Evolutionary conservation across 2,113 vertebrate genomes (phyloP), one percentile per base, ranked within the genome.

Genomic region (Merops nubicus): DNA sequence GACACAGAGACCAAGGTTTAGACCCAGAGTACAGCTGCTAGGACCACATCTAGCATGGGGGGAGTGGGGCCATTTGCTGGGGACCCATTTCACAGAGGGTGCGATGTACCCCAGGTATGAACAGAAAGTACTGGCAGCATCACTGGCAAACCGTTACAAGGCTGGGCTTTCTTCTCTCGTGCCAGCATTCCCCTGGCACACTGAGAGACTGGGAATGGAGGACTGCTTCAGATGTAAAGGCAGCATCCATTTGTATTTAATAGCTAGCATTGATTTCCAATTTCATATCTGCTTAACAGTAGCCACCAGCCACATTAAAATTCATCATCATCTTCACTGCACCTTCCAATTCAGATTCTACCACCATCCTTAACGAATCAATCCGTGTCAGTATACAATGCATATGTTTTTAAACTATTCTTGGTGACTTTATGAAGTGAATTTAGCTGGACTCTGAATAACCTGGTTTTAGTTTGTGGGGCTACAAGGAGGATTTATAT

Each of bases 191-290:
- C 50, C 68, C 43, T 78, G 31, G 45, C 76, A 53, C 4, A 0
- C 25, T 73, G 48, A 89, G 79, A 92, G 62, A 63, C 0, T 77
- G 43, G 59, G 57, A 92, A 79, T 85, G 77, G 83, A 93, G 45
- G 74, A 63, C 67, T 72, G 88, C 56, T 87, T 96, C 76, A 84
- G 38, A 92, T 21, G 13, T 78, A 93, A 86, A 84, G 40, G 77
- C 54, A 87, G 34, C 83, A 78, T 80, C 74, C 67, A 83, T 95
- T 94, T 91, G 88, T 95, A 91, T 91, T 95, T 96, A 97, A 93
- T 62, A 92, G 89, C 78, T 85, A 84, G 26, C 67, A 96, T 95
- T 95, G 95, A 97, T 95, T 94, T 97, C 95, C 95, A 95, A 91
- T 97, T 94, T 95, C 78, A 65, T 95, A 95, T 96, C 81, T 93